phyloP scores from a whole-genome alignment of 2,888 invertebrate species.

The Chamaedrilus cognettii region DNA sequence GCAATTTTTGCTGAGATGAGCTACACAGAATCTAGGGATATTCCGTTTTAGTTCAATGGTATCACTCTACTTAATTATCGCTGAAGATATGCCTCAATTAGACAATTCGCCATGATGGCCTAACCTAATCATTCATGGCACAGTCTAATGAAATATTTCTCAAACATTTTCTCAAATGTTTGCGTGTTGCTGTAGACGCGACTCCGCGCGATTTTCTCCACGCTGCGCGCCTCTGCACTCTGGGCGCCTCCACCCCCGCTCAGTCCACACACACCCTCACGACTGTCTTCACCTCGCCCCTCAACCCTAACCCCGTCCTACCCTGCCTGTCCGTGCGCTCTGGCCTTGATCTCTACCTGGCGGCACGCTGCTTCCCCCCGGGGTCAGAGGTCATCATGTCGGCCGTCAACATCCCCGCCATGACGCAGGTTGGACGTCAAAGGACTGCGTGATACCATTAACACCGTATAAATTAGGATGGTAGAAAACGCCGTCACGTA shows the following conservation, averaged over 20 bases:
- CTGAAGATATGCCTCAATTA: no score
- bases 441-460: no score
- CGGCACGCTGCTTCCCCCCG: conserved; percentile 50
- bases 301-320: conserved; percentile 32
- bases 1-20: no score
- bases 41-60: no score
- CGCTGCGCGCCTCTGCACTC: background rate
- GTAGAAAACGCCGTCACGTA: no score
- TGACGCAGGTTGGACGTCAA: conserved; percentile 51
- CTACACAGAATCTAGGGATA: no score
- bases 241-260: background rate
- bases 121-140: no score
- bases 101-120: no score
- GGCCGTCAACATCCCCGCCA: conserved; percentile 59
- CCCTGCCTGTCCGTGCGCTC: conserved; percentile 39
- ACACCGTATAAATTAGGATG: no score
- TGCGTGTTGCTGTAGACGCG: no score
- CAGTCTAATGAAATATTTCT: background rate
- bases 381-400: conserved; percentile 60
- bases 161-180: background rate
- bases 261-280: background rate
- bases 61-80: no score
- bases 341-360: conserved; percentile 38
- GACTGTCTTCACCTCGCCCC: conserved; percentile 24
- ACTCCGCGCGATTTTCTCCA: background rate